Evolutionary conservation across 2,888 invertebrate genomes (phyloP).

Genomic region (Embidobia sp.): DNA sequence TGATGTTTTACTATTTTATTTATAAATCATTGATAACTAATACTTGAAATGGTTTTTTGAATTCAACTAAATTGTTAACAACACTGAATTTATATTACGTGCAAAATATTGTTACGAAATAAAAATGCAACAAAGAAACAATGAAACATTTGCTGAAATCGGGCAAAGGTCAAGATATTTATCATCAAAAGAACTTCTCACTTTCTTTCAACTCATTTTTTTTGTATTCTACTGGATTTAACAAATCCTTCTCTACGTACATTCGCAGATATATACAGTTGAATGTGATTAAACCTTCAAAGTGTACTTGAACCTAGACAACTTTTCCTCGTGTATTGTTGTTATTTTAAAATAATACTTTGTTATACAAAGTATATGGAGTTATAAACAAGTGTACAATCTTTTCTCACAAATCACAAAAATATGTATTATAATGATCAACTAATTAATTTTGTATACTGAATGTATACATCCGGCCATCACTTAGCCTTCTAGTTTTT

Average conservation of each 20-base stretch:
- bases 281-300: conserved; percentile 14
- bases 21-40: no score
- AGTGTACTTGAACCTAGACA: conserved; percentile 31
- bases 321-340: conserved; percentile 15
- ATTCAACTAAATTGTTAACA: no score
- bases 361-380: conserved; percentile 22
- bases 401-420: conserved; percentile 27
- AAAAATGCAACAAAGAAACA: no score
- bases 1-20: no score
- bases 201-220: not conserved
- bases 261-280: conserved; percentile 15
- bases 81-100: no score
- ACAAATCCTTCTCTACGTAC: not conserved
- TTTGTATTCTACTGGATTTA: conserved; percentile 4
- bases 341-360: conserved; percentile 10
- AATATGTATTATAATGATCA: conserved; percentile 9
- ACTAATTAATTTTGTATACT: conserved; percentile 36
- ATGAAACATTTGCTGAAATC: not conserved
- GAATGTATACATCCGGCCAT: conserved; percentile 51
- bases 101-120: no score
- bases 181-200: not conserved
- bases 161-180: not conserved
- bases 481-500: conserved; percentile 54
- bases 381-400: conserved; percentile 38
- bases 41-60: no score